Conservation (phyloP, 2,797 vertebrate species). For the Sciurus carolinensis region DNA sequence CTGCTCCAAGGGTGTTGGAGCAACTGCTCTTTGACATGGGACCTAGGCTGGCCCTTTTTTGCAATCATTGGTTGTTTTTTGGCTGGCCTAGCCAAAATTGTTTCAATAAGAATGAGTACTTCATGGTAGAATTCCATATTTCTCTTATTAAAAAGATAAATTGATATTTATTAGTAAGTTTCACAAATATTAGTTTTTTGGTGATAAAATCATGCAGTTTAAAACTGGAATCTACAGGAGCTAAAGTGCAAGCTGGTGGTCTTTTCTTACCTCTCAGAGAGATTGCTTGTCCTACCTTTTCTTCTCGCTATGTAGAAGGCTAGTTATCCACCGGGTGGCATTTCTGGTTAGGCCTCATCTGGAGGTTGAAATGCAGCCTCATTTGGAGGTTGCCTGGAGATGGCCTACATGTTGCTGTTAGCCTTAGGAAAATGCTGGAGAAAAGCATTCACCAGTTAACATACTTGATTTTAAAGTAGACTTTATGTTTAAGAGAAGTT, state of each 20-base stretch:
- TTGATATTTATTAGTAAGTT: slow-evolving; percentile 23
- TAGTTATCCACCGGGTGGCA: neutral
- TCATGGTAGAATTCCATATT: slow-evolving; percentile 52
- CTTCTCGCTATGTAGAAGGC: neutral
- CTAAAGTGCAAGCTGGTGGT: neutral
- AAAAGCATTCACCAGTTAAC: neutral
- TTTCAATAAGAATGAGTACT: neutral
- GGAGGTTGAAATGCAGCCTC: neutral
- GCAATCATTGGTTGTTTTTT: neutral
- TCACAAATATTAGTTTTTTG: neutral
- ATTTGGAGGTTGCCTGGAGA: neutral
- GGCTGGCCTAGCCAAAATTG: slow-evolving; percentile 13
- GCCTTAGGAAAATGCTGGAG: too few species aligned
- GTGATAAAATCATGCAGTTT: neutral
- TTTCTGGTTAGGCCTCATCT: neutral
- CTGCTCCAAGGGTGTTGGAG: neutral
- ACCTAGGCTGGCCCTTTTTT: neutral
- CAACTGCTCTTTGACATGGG: neutral
- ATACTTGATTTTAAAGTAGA: neutral
- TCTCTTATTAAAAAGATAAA: slow-evolving; percentile 35
- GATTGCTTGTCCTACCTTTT: neutral
- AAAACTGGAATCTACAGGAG: neutral
- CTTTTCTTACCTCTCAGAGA: neutral
- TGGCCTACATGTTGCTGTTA: neutral
- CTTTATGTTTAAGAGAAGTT: too few species aligned